Evolutionary conservation across 1,140 invertebrate genomes (phyloP).

Genomic region (Pogonus chalceus): DNA sequence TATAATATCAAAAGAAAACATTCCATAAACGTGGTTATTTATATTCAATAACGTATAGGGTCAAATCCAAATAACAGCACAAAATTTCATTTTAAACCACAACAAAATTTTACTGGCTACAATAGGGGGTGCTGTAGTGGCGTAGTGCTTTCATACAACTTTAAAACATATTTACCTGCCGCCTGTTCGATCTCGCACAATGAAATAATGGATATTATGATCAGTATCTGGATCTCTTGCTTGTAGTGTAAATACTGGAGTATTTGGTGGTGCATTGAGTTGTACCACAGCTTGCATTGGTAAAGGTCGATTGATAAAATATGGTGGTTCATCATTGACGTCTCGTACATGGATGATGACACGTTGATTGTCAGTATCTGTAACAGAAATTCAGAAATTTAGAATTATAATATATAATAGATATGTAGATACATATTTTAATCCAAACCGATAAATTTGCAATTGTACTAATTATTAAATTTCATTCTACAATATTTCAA

Average conservation of each 20-base stretch:
- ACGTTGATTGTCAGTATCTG: conserved; percentile 88
- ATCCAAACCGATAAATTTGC: no score
- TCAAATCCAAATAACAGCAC: no score
- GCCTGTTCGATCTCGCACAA: conserved; percentile 77
- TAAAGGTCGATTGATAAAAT: conserved; percentile 88
- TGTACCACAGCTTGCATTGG: conserved; percentile 96
- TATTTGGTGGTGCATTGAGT: conserved; percentile 86
- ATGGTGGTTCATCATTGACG: conserved; percentile 91
- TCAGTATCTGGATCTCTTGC: conserved; percentile 91
- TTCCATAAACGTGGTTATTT: no score
- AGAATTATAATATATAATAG: no score
- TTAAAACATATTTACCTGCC: conserved; percentile 37
- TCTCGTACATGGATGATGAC: conserved; percentile 92
- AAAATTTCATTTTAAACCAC: no score
- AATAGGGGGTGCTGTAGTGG: no score
- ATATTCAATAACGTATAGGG: no score
- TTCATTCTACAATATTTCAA: no score
- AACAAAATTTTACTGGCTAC: no score
- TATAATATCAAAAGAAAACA: no score
- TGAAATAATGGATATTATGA: conserved; percentile 92
- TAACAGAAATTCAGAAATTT: conserved; percentile 24
- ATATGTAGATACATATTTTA: background rate
- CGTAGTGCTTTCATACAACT: background rate
- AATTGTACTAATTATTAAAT: no score
- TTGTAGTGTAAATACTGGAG: conserved; percentile 90